These are phyloP conservation scores for Nomada fucata DNA, from an alignment of 2,888 invertebrate species.

Conservation along the genomic window DNA sequence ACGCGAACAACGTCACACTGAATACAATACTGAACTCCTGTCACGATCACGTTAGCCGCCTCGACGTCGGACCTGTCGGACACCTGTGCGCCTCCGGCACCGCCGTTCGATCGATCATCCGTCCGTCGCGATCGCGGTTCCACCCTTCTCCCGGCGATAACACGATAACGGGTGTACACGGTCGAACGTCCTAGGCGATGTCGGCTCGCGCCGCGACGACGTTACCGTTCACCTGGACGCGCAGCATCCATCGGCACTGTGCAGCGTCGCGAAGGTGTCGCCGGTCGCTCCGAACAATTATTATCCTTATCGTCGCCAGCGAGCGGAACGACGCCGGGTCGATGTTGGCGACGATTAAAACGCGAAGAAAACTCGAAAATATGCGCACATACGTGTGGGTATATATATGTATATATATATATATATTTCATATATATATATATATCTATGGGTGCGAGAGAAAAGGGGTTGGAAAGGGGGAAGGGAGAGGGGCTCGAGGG, in stretches of 20 bases:
- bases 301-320: slow-evolving; percentile 56
- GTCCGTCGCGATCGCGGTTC: neutral
- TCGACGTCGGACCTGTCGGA: neutral
- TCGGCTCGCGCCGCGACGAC: slow-evolving; percentile 12
- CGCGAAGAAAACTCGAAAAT: neutral
- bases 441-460: neutral
- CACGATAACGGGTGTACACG: neutral
- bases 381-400: no score
- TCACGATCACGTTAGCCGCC: no score
- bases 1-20: no score
- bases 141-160: neutral
- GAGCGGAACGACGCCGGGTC: slow-evolving; percentile 22
- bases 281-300: slow-evolving; percentile 27
- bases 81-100: neutral
- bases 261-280: slow-evolving; percentile 8
- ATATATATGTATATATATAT: neutral
- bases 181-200: neutral
- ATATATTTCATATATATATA: neutral
- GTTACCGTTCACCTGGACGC: slow-evolving; percentile 8
- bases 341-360: slow-evolving; percentile 20
- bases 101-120: no score
- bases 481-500: slow-evolving; percentile 23
- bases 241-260: slow-evolving; percentile 39
- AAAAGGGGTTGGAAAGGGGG: slow-evolving; percentile 28
- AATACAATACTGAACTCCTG: no score